phyloP scores from a whole-genome alignment of 2,113 vertebrate genomes.

The Bambusicola thoracicus region DNA sequence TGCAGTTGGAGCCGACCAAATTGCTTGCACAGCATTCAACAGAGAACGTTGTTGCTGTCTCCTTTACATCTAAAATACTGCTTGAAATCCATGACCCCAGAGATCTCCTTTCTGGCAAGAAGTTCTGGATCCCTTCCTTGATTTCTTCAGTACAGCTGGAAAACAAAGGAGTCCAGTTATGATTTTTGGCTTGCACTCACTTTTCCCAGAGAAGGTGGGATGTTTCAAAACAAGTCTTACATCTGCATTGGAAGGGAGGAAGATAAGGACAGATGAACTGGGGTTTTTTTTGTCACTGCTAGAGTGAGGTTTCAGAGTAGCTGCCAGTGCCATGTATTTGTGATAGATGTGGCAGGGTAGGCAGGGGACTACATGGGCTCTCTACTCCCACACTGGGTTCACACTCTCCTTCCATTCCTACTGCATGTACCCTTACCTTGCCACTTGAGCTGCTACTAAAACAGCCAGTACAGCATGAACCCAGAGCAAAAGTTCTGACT shows the following conservation, averaged over 20 bases:
- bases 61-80: slow-evolving; percentile 61
- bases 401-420: neutral
- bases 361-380: neutral
- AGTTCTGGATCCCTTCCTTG: slow-evolving; percentile 70
- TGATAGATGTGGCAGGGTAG: neutral
- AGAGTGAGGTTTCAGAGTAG: neutral
- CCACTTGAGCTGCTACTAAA: neutral
- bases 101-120: slow-evolving; percentile 50
- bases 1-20: slow-evolving; percentile 74
- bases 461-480: neutral
- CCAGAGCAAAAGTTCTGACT: neutral
- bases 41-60: neutral
- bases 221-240: neutral
- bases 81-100: slow-evolving; percentile 77
- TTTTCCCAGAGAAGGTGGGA: neutral
- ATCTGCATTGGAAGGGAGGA: neutral
- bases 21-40: slow-evolving; percentile 85
- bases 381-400: neutral
- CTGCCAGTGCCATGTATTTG: neutral
- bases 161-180: neutral
- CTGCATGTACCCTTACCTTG: neutral
- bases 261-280: neutral
- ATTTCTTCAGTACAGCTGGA: slow-evolving; percentile 80
- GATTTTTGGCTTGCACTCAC: neutral
- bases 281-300: neutral